Evolutionary conservation across 2,888 invertebrate genomes (phyloP), one percentile per base, ranked within the genome.

Genomic region (Mythimna lalbum): DNA sequence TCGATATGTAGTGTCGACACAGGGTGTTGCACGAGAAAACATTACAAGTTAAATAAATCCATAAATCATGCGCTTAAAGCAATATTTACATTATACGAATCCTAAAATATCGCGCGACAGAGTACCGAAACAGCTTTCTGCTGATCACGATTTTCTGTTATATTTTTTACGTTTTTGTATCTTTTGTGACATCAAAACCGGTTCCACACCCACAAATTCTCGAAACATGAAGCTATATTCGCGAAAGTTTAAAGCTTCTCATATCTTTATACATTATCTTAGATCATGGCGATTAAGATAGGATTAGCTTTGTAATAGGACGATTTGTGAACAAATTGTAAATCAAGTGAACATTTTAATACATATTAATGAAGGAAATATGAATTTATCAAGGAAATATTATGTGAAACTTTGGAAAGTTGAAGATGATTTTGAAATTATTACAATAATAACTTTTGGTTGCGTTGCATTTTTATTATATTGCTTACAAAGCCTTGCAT

Each of bases 71-170:
- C 77, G 87, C 86, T 87, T 89, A 87, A 82, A 90, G 87, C 87
- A 92, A 93, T 92, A 93, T 94, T 93, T 93, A 90, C 89, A 78
- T 89, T 91, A 90, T 78, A 85, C 78, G 79, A 85, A 90, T 89
- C 86, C 89, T 80, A 91, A 92, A 93, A 91, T 91, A 91, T 87
- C 88, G 76, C 81, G 87, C 84, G 88, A 90, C 88, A 86, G 73
- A 84, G 82, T 86, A 84, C 83, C 71, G 76, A 85, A 82, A 81
- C 76, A 19, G 65, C 67, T 71, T 76, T 78, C 75, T 79, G 79
- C 76, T 79, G 83, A 80, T 84, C 80, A 81, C 80, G 69, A 65
- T 81, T 76, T 84, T 84, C 78, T 84, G 84, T 81, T 76, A 80
- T 78, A 67, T 82, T 73, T 85, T 85, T 81, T 82, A 17, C 70